These are phyloP conservation scores for Thereva unica DNA, from an alignment of 2,888 invertebrate genomes.

Conservation along the genomic window DNA sequence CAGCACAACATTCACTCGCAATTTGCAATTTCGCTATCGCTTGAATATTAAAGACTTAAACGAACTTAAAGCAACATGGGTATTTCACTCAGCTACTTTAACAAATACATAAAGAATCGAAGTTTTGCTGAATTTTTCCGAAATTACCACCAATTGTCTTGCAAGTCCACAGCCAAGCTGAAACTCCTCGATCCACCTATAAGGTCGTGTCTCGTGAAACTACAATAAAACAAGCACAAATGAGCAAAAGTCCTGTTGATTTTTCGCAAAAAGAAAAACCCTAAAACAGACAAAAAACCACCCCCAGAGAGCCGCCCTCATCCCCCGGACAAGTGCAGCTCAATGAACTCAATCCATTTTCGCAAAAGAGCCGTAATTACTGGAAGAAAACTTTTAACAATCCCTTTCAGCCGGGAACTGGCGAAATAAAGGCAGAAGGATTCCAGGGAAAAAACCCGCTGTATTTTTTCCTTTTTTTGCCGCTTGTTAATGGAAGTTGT, in stretches of 20 bases:
- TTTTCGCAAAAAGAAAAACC: constrained; percentile 12
- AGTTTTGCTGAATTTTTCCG: too few relatives aligned
- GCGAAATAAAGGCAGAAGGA: neutral
- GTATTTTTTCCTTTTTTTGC: neutral
- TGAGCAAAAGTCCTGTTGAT: neutral
- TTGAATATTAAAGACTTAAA: too few relatives aligned
- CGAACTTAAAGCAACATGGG: too few relatives aligned
- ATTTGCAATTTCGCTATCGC: too few relatives aligned
- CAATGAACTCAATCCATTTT: constrained; percentile 27
- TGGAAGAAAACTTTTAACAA: constrained; percentile 10
- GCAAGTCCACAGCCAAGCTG: too few relatives aligned
- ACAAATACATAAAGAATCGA: too few relatives aligned
- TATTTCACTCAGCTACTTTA: too few relatives aligned
- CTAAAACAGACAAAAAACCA: neutral
- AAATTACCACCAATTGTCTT: too few relatives aligned
- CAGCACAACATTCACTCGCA: too few relatives aligned
- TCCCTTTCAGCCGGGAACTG: neutral
- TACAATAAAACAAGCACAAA: neutral
- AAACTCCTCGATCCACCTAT: too few relatives aligned
- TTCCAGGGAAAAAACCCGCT: constrained; percentile 13
- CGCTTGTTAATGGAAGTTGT: neutral
- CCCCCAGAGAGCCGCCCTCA: neutral
- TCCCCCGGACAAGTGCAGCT: constrained; percentile 21
- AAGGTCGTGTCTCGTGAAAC: neutral
- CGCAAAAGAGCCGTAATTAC: constrained; percentile 11